A percentile compares a stretch with the other conserved stretches of the same genome.
These are phyloP conservation scores for Miltochrista miniata DNA, from an alignment of 2,888 invertebrate genomes.

Conservation along the genomic window DNA sequence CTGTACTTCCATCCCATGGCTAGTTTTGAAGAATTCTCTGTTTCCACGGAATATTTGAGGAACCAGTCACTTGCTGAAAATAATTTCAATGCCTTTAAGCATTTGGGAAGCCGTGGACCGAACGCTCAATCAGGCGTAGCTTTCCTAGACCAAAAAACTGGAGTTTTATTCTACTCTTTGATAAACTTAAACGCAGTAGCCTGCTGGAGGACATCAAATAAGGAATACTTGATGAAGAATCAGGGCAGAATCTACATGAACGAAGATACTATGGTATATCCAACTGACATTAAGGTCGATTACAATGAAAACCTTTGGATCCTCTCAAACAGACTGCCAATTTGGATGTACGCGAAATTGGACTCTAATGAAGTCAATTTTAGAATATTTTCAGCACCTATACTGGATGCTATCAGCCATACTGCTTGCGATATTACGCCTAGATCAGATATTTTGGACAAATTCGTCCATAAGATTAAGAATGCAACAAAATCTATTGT, in stretches of 20 bases:
- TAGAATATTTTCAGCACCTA: slow-evolving; percentile 87
- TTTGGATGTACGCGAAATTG: slow-evolving; percentile 87
- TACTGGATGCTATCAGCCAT: slow-evolving; percentile 87
- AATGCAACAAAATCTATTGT: slow-evolving; percentile 67
- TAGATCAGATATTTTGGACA: slow-evolving; percentile 81
- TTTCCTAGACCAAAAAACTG: slow-evolving; percentile 87
- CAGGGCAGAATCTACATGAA: slow-evolving; percentile 89
- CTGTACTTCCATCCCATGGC: slow-evolving; percentile 92
- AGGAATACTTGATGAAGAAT: slow-evolving; percentile 86
- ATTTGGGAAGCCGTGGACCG: slow-evolving; percentile 87
- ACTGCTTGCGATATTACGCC: slow-evolving; percentile 87
- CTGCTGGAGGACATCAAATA: slow-evolving; percentile 89
- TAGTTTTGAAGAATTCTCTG: slow-evolving; percentile 90
- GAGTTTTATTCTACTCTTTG: slow-evolving; percentile 89
- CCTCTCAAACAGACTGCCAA: slow-evolving; percentile 87
- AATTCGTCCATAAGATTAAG: slow-evolving; percentile 77
- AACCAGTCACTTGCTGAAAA: slow-evolving; percentile 81
- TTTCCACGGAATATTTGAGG: slow-evolving; percentile 87
- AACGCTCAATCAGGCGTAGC: slow-evolving; percentile 90
- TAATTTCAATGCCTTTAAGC: slow-evolving; percentile 86
- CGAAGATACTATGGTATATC: slow-evolving; percentile 88
- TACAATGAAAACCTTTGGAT: slow-evolving; percentile 88
- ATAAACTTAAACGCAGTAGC: slow-evolving; percentile 90
- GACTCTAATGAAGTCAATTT: slow-evolving; percentile 87
- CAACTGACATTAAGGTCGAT: slow-evolving; percentile 91